Percentiles rank a stretch among this genome's conserved stretches.
These are phyloP conservation scores for Nasua narica DNA, from an alignment of 2,797 vertebrate genomes.

Conservation along the genomic window DNA sequence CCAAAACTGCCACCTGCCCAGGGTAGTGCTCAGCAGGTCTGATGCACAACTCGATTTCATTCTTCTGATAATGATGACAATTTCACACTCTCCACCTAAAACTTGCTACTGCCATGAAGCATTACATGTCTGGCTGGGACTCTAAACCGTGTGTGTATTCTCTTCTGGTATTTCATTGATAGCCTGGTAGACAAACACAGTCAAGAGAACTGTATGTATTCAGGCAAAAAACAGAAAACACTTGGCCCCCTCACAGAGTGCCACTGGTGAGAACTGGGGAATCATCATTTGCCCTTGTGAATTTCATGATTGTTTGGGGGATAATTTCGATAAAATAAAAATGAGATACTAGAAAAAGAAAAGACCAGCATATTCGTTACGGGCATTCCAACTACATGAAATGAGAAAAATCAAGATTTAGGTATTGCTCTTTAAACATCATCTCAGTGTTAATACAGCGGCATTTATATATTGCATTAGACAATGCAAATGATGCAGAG, in stretches of 20 bases:
- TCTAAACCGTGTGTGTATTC: background rate
- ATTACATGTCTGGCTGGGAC: background rate
- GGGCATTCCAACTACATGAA: background rate
- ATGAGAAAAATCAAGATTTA: background rate
- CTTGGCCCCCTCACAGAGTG: background rate
- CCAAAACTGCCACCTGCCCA: background rate
- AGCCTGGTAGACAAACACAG: background rate
- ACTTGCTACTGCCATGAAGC: background rate
- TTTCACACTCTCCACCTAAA: background rate
- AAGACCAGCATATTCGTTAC: background rate
- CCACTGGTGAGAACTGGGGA: background rate
- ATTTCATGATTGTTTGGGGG: background rate
- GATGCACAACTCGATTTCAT: background rate
- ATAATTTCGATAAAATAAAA: background rate
- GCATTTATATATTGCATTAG: background rate
- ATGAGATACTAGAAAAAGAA: background rate
- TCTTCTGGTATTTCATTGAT: background rate
- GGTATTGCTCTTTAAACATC: background rate
- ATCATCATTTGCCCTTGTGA: background rate
- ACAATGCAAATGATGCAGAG: background rate
- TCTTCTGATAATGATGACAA: background rate
- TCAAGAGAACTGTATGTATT: background rate
- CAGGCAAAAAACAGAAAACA: background rate
- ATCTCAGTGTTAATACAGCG: background rate
- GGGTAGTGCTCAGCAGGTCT: background rate